Percentiles rank a stretch among this genome's conserved stretches.
These are phyloP conservation scores for silkworm (Bombyx mori) DNA, from an alignment of 1,140 invertebrate species.

Conservation along the genomic window ASM3026992v2 NC_085118.1:7470501-7471000, in stretches of 20 bases:
- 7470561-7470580: too few species aligned
- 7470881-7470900: constrained; percentile 70
- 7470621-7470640: neutral
- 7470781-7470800: constrained; percentile 63
- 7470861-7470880: constrained; percentile 69
- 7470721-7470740: constrained; percentile 16
- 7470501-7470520: too few species aligned
- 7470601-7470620: too few species aligned
- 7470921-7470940: constrained; percentile 59
- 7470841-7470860: constrained; percentile 68
- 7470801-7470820: constrained; percentile 55
- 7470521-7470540: too few species aligned
- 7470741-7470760: constrained; percentile 48
- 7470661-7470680: neutral
- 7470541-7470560: too few species aligned
- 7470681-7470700: neutral
- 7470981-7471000: too few species aligned
- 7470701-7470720: neutral
- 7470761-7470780: constrained; percentile 57
- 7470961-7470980: constrained; percentile 42
- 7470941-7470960: constrained; percentile 23
- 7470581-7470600: neutral
- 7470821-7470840: constrained; percentile 67
- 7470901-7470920: constrained; percentile 70
- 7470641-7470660: neutral